Evolutionary conservation across 2,113 vertebrate species (phyloP).

Genomic region (Esox niger): DNA sequence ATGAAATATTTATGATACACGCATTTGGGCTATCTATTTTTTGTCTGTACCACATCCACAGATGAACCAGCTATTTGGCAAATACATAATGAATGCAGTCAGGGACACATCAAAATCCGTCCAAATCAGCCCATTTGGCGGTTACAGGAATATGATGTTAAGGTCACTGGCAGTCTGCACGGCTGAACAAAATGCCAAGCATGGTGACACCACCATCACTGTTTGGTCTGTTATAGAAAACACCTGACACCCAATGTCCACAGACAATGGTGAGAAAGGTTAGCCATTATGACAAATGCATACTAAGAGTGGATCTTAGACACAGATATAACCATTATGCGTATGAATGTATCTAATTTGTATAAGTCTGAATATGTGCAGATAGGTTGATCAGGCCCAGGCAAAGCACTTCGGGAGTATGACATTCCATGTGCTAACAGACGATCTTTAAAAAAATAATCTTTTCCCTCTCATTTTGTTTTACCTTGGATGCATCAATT

Average conservation of each 20-base stretch:
- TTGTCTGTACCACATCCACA: no score
- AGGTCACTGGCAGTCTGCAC: conserved; percentile 22
- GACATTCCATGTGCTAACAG: conserved; percentile 24
- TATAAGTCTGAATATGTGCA: background rate
- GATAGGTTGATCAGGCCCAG: conserved; percentile 9
- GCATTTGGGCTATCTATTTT: no score
- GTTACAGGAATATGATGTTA: conserved; percentile 23
- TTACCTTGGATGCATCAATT: conserved; percentile 62
- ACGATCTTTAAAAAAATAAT: conserved; percentile 48
- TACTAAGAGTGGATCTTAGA: background rate
- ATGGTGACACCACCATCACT: conserved; percentile 4
- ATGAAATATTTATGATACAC: no score
- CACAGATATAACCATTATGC: background rate
- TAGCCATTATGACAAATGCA: conserved; percentile 1
- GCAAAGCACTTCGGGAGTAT: conserved; percentile 24
- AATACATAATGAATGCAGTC: conserved; percentile 46
- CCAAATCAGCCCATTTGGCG: conserved; percentile 27
- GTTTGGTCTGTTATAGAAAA: conserved; percentile 3
- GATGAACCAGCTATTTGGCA: background rate
- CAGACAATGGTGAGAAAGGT: conserved; percentile 10
- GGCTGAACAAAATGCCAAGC: conserved; percentile 20
- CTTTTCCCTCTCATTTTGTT: conserved; percentile 50
- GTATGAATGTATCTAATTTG: background rate
- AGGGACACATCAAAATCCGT: conserved; percentile 32
- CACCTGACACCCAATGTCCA: background rate